phyloP scores from a whole-genome alignment of 2,113 vertebrate genomes.

The Opisthocomus hoazin region DNA sequence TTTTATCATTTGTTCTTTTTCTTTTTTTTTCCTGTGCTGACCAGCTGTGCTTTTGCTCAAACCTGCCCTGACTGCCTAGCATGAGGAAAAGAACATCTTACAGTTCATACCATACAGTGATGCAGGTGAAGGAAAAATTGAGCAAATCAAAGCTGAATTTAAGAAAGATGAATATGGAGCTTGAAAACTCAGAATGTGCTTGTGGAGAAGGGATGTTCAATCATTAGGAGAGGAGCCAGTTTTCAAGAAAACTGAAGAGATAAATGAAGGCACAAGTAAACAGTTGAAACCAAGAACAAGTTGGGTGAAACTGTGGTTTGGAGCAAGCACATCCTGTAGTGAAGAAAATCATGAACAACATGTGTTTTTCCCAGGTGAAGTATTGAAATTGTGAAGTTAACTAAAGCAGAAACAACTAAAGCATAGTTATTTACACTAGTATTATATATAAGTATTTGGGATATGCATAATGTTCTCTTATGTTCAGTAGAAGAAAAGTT shows the following conservation, averaged over 20 bases:
- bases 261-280: not conserved
- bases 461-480: not conserved
- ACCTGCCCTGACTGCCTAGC: not conserved
- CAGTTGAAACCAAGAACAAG: not conserved
- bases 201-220: not conserved
- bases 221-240: not conserved
- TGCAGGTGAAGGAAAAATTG: not conserved
- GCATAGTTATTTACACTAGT: not conserved
- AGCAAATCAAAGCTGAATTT: not conserved
- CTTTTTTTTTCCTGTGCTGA: not conserved
- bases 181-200: not conserved
- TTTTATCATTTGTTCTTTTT: not conserved
- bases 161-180: not conserved
- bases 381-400: not conserved
- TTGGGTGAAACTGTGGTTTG: not conserved
- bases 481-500: not conserved
- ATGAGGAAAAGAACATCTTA: not conserved
- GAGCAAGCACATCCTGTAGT: not conserved
- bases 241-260: not conserved
- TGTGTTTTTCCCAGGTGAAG: not conserved
- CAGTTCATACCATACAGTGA: not conserved
- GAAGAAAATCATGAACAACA: not conserved
- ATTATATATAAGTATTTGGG: not conserved
- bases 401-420: not conserved
- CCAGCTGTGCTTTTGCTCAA: not conserved